Base-by-base conservation (phyloP, 1,140 invertebrate species). In the Paralvinella palmiformis region DNA sequence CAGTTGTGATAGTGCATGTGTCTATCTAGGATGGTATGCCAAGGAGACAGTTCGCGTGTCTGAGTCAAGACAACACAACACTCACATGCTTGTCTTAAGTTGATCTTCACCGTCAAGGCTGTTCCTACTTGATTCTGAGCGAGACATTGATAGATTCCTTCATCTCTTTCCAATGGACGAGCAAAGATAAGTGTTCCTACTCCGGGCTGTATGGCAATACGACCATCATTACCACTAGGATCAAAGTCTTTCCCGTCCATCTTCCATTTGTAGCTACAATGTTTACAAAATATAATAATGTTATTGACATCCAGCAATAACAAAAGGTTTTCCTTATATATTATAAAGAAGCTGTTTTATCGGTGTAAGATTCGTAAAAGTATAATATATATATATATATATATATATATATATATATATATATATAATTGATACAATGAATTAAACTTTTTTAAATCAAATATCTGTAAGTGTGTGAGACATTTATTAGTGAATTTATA, bases 151-250 rank as follows among this genome's bases (percentile, higher is more conserved):
- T 67, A 67, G 24, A 63, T 63, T n/a, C 63, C 65, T 36, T 67
- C 65, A 36, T 67, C 65, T 32, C 36, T 33, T 17, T 48, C 20
- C 3, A 58, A 7, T 50, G 65, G 65, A 29, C 44, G 20, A 35
- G 65, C 61, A 63, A 67, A 67, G 20, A 67, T 67, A n/a, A 67
- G 60, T n/a, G 65, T 67, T 6, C 65, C 65, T 3, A 67, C 61
- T 15, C 65, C 65, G 1, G 65, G 65, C 48, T 67, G 65, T 58
- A 67, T 67, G 37, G 61, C 65, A 22, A 67, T 52, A 50, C 65
- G 22, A 22, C 61, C 60, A 36, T 67, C 65, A 22, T 48, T 58
- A 33, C 65, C 65, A 59, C 65, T 67, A 20, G 65, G 60, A 22
- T 63, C 60, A 53, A 67, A 67, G 13, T 58, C 55, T n/a, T 55